Conservation (phyloP, 2,797 vertebrate species). For the Sebastes hubbsi region DNA sequence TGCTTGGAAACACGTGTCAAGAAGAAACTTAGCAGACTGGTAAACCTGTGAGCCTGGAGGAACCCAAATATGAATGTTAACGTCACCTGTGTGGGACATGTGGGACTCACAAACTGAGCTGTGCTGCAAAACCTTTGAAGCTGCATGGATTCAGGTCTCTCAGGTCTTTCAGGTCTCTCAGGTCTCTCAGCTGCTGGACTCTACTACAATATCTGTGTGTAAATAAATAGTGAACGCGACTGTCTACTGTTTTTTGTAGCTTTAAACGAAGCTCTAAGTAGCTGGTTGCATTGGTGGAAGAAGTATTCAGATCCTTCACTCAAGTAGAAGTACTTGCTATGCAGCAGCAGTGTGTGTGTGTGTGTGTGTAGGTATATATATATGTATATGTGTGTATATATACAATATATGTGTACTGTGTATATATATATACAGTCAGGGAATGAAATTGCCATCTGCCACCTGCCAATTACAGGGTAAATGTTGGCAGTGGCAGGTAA, state of each 20-base stretch:
- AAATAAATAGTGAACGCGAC: not conserved
- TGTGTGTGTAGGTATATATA: too few species aligned
- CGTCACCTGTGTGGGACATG: not conserved
- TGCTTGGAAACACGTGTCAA: slow-evolving; percentile 24
- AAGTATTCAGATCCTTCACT: not conserved
- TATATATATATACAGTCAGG: too few species aligned
- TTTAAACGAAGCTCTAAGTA: not conserved
- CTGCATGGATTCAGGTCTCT: not conserved
- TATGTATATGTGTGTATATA: too few species aligned
- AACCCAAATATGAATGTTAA: not conserved
- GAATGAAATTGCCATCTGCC: too few species aligned
- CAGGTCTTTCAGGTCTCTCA: not conserved
- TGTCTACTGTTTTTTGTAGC: not conserved
- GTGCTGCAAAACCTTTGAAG: not conserved
- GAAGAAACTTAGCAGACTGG: not conserved
- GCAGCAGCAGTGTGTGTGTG: not conserved
- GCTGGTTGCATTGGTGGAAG: not conserved
- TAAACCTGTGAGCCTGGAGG: not conserved
- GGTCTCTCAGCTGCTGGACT: not conserved
- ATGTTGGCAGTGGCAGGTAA: too few species aligned
- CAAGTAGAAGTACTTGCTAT: not conserved
- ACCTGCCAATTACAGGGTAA: too few species aligned
- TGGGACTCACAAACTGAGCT: not conserved
- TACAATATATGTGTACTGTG: too few species aligned
- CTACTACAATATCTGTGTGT: too few species aligned